Percentiles rank a stretch among this genome's conserved stretches.
These are phyloP conservation scores for Archocentrus centrarchus DNA, from an alignment of 2,113 vertebrate species.

Conservation along the genomic window DNA sequence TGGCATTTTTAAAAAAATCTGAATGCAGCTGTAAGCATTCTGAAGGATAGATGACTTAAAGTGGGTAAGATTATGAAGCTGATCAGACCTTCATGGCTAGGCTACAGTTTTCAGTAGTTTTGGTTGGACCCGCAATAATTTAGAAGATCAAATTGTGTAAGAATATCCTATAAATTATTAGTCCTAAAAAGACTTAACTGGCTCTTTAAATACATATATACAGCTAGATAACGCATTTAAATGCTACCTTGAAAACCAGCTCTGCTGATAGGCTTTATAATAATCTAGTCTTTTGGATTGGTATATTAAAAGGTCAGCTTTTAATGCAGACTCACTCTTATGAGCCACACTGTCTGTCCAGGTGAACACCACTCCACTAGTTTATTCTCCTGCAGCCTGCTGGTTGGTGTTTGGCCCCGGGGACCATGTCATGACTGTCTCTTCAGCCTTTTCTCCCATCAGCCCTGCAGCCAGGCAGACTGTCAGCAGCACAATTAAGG, in stretches of 20 bases:
- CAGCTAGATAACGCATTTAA: too few relatives aligned
- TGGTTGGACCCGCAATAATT: not conserved
- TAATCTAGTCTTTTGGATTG: not conserved
- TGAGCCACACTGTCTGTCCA: conserved; percentile 21
- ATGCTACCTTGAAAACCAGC: not conserved
- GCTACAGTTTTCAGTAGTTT: not conserved
- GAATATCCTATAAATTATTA: not conserved
- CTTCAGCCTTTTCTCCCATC: conserved; percentile 57
- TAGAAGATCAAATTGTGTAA: not conserved
- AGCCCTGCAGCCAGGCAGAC: conserved; percentile 64
- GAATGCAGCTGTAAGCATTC: not conserved
- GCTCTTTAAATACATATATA: not conserved
- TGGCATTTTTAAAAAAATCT: not conserved
- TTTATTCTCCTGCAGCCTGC: conserved; percentile 19
- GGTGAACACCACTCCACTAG: conserved; percentile 10
- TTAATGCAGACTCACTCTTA: not conserved
- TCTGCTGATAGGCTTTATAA: not conserved
- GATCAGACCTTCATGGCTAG: not conserved
- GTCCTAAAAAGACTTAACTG: not conserved
- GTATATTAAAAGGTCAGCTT: not conserved
- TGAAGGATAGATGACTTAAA: not conserved
- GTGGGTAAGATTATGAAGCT: not conserved
- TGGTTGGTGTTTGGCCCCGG: conserved; percentile 21
- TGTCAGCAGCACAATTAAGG: conserved; percentile 77
- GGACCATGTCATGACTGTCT: conserved; percentile 31